Percentiles rank a stretch among this genome's conserved stretches.
These are phyloP conservation scores for Drosophila greeni DNA, from an alignment of 2,888 invertebrate genomes.

Conservation along the genomic window DNA sequence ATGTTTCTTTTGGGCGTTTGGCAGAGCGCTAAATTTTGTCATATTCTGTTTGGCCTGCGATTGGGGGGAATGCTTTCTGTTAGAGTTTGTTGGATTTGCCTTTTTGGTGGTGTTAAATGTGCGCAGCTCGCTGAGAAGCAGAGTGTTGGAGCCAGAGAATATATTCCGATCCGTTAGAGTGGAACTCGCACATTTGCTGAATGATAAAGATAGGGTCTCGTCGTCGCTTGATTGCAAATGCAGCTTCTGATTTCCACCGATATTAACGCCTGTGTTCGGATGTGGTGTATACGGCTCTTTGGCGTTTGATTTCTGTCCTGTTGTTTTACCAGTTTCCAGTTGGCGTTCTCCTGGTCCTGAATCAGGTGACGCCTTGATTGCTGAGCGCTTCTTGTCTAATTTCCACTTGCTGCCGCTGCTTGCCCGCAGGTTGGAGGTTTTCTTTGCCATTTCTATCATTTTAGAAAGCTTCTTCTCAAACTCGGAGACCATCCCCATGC, in stretches of 20 bases:
- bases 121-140: not conserved
- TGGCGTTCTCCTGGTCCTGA: not conserved
- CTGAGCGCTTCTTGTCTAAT: not conserved
- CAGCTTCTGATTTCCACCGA: not conserved
- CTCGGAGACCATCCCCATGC: constrained; percentile 17
- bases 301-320: not conserved
- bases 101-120: too few relatives aligned
- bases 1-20: too few relatives aligned
- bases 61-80: not conserved
- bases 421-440: not conserved
- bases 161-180: not conserved
- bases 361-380: not conserved
- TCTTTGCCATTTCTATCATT: too few relatives aligned
- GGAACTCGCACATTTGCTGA: not conserved
- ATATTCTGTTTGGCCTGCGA: not conserved
- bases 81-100: too few relatives aligned
- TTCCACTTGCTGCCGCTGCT: not conserved
- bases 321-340: too few relatives aligned
- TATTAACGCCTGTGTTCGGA: not conserved
- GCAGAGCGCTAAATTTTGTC: not conserved
- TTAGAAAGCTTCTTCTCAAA: constrained; percentile 25
- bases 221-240: not conserved
- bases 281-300: not conserved
- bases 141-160: not conserved
- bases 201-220: not conserved